These are phyloP conservation scores for Macquaria australasica DNA, from an alignment of 2,113 vertebrate genomes.

Conservation along the genomic window DNA sequence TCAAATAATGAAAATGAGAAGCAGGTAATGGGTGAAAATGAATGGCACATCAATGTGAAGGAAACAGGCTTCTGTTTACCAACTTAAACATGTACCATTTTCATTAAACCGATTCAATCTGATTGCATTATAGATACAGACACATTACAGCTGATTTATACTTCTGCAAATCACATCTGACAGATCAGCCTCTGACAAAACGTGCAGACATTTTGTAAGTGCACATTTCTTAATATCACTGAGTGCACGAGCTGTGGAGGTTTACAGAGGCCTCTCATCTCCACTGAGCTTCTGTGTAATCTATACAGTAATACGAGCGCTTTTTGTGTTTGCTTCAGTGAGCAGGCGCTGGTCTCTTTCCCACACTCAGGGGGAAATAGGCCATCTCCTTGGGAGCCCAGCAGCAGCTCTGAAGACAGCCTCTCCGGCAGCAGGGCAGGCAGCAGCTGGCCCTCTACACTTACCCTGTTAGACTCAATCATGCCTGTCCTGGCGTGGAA, in stretches of 20 bases:
- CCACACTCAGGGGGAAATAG: constrained; percentile 76
- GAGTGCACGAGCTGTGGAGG: constrained; percentile 35
- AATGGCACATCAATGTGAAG: constrained; percentile 59
- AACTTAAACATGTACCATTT: constrained; percentile 39
- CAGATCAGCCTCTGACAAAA: constrained; percentile 31
- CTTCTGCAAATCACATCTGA: constrained; percentile 33
- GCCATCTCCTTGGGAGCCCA: constrained; percentile 74
- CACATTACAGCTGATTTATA: constrained; percentile 34
- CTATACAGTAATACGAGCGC: constrained; percentile 71
- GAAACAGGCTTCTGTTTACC: constrained; percentile 39
- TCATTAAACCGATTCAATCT: constrained; percentile 19
- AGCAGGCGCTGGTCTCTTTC: constrained; percentile 73
- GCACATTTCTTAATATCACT: constrained; percentile 37
- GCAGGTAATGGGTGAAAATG: constrained; percentile 75
- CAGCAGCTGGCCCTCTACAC: constrained; percentile 77
- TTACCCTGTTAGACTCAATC: constrained; percentile 98
- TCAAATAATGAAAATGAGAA: constrained; percentile 73
- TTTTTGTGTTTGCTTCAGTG: constrained; percentile 62
- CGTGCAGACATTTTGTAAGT: constrained; percentile 23
- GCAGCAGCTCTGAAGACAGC: constrained; percentile 70
- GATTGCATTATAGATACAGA: constrained; percentile 15
- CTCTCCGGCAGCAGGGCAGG: constrained; percentile 61
- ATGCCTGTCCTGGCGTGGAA: constrained; percentile 98
- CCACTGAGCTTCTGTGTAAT: constrained; percentile 57
- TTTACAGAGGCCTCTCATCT: constrained; percentile 32